Conservation (phyloP, 2,797 vertebrate genomes). For the Vipera latastei region DNA sequence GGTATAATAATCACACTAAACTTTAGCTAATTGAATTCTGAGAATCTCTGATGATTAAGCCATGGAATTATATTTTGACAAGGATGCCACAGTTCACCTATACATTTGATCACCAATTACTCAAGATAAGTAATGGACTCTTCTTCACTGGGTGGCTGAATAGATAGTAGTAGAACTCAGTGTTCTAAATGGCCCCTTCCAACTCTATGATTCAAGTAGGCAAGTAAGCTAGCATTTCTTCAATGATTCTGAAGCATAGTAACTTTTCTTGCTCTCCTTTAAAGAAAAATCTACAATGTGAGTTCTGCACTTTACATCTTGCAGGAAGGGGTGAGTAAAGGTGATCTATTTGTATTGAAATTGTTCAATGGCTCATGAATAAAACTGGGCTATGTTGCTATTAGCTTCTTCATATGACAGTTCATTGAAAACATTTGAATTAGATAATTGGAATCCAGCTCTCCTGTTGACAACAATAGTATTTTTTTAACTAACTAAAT, state of each 20-base stretch:
- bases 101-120: not conserved
- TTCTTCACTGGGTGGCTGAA: not conserved
- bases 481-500: slow-evolving; percentile 7
- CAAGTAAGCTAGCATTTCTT: not conserved
- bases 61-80: not conserved
- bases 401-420: slow-evolving; percentile 26
- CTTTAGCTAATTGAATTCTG: not conserved
- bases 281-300: slow-evolving; percentile 10
- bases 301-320: not conserved
- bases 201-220: not conserved
- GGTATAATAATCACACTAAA: not conserved
- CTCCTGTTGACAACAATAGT: slow-evolving; percentile 24
- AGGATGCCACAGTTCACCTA: not conserved
- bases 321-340: not conserved
- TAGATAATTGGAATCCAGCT: slow-evolving; percentile 35
- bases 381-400: slow-evolving; percentile 31
- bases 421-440: slow-evolving; percentile 33
- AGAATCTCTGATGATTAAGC: not conserved
- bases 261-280: not conserved
- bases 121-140: not conserved
- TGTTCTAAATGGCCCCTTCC: not conserved
- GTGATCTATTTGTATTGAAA: slow-evolving; percentile 3
- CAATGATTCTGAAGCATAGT: not conserved
- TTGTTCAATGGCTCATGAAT: slow-evolving; percentile 33
- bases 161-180: not conserved